phyloP scores from a whole-genome alignment of 2,888 invertebrate species.

The Leptopterna dolabrata region DNA sequence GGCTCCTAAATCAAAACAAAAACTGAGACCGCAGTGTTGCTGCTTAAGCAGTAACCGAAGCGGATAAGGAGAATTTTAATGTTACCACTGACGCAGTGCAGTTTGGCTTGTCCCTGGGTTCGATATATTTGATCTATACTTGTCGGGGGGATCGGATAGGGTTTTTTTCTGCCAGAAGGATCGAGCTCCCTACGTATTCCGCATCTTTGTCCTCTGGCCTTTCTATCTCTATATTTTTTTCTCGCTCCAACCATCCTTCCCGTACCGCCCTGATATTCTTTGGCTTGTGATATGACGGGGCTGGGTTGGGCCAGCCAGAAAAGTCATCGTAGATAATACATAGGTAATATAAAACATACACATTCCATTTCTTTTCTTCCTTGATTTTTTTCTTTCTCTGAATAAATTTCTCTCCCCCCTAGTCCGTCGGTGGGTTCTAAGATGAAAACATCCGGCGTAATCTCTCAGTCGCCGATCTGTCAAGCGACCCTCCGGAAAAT shows the following conservation, averaged over 20 bases:
- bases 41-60: not conserved
- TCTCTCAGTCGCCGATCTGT: not conserved
- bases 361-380: not conserved
- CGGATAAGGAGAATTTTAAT: not conserved
- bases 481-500: not conserved
- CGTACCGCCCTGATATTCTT: not conserved
- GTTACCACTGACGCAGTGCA: constrained; percentile 16
- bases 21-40: no score
- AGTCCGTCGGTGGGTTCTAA: not conserved
- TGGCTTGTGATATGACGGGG: not conserved
- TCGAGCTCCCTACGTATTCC: not conserved
- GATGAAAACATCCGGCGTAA: not conserved
- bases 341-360: not conserved
- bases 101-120: not conserved
- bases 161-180: not conserved
- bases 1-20: no score
- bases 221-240: not conserved
- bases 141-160: not conserved
- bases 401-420: not conserved
- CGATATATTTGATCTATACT: constrained; percentile 35
- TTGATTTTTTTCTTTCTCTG: not conserved
- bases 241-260: no score
- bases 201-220: not conserved
- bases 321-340: not conserved
- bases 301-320: not conserved